Evolutionary conservation across 2,888 invertebrate species (phyloP), one percentile per base, ranked within the genome.

Genomic region (Neoitamus cyanurus): DNA sequence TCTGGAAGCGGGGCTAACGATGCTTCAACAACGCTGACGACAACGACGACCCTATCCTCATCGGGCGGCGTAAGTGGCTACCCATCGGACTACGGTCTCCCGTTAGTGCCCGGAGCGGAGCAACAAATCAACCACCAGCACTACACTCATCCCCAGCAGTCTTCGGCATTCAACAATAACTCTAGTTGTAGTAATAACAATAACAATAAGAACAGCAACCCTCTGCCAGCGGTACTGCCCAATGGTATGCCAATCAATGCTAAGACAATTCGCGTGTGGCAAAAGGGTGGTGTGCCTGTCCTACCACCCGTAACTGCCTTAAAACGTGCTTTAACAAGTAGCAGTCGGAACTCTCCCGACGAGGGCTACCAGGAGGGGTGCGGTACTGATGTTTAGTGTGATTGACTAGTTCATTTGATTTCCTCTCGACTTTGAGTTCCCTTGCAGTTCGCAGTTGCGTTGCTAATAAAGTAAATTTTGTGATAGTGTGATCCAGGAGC

Each of bases 301-400:
- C 92, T 96, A 89, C 97, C 96, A 36, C 97, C 96, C 28, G 96
- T 97, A 69, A 95, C 96, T 85, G 96, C 96, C 87, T 93, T 96
- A 87, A 97, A 97, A 91, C 94, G 97, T 87, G 97, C 95, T 85
- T 93, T 97, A 87, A 95, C 95, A 88, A 95, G 95, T 91, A 96
- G 94, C 89, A 96, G 94, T 88, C 94, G 97, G 89, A 97, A 96
- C 90, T 96, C 97, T 30, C 95, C 96, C 68, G 97, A 97, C 89
- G 97, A 97, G 91, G 96, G 97, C 86, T 97, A 97, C 91, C 97
- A 97, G 91, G 97, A 97, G 92, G 97, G 97, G 89, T 96, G 97
- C 92, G 97, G 97, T 88, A 97, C 97, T 87, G 97, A 97, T 92
- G 97, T 97, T 91, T 97, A 95, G 86, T 87, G 58, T 58, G 58